phyloP scores from a whole-genome alignment of 2,797 vertebrate genomes.

The Anguilla marmorata region DNA sequence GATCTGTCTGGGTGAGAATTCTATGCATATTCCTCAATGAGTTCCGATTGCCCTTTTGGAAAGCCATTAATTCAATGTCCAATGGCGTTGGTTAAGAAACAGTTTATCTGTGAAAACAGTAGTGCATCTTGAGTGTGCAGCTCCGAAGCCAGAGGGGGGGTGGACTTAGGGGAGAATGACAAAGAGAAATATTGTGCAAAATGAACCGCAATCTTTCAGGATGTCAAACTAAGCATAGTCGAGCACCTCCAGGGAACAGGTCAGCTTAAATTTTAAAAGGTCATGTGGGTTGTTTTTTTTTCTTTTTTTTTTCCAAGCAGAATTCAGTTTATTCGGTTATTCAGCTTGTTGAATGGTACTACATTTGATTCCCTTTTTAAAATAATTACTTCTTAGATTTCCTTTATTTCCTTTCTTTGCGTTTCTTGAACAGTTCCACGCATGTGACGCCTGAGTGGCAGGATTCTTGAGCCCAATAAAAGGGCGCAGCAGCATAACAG shows the following conservation, averaged over 20 bases:
- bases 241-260: background rate
- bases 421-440: background rate
- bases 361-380: background rate
- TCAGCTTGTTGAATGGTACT: background rate
- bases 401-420: background rate
- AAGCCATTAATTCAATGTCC: conserved; percentile 20
- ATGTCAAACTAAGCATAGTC: background rate
- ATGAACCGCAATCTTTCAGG: background rate
- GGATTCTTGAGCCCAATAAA: background rate
- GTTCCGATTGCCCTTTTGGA: background rate
- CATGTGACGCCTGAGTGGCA: background rate
- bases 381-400: background rate
- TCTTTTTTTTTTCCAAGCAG: background rate
- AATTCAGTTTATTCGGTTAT: no score
- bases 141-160: background rate
- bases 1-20: background rate
- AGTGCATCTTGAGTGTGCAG: background rate
- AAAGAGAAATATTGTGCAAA: background rate
- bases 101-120: background rate
- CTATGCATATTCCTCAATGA: background rate
- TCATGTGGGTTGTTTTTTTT: conserved; percentile 7
- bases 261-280: conserved; percentile 7
- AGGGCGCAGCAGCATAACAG: background rate
- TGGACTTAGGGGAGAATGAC: background rate
- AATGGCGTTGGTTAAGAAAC: background rate